Base-by-base conservation (phyloP, 2,888 invertebrate genomes). In the Odontocerum albicorne region DNA sequence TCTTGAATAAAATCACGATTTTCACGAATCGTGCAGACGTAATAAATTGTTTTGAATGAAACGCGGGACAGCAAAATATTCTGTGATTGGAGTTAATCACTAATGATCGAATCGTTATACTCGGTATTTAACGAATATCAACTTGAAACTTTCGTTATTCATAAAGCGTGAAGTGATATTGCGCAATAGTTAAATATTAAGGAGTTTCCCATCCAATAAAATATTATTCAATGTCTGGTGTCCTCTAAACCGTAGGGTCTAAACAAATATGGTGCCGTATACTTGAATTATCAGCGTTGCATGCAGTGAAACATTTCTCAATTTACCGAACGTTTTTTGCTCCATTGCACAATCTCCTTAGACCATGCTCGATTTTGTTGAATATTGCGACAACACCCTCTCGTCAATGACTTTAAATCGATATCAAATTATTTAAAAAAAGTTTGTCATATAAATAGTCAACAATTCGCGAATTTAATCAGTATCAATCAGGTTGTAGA, bases 401-500 rank as follows among this genome's bases (percentile, higher is more conserved):
- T 57, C 44, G 57, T 54, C 57, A 54, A 58, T 54, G 54, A 19
- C 57, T 49, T 42, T 39, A 27, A 53, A 49, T 39, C 39, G 52
- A 52, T 35, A 57, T 47, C 43, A 47, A 53, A 32, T 40, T 35
- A n/a, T 19, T 33, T 50, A 20, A 35, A 36, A 58, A 40, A 53
- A 32, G 44, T 42, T 31, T 33, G 13, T 10, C 27, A 54, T 58
- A 58, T 58, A 58, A 58, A 58, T 53, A 58, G 57, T 43, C 54
- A 42, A 45, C 39, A 6, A 13, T 43, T 21, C 13, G 27, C 13
- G 20, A 36, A 40, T 39, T 22, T 27, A 27, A 51, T 33, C 56
- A 56, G 56, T 56, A 51, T 46, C 45, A 17, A 19, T 38, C 56
- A 51, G 42, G 21, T 46, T 40, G 46, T 46, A 33, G 15, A 38